Evolutionary conservation across 2,113 vertebrate species (phyloP).

Genomic region (Xenopus laevis): DNA sequence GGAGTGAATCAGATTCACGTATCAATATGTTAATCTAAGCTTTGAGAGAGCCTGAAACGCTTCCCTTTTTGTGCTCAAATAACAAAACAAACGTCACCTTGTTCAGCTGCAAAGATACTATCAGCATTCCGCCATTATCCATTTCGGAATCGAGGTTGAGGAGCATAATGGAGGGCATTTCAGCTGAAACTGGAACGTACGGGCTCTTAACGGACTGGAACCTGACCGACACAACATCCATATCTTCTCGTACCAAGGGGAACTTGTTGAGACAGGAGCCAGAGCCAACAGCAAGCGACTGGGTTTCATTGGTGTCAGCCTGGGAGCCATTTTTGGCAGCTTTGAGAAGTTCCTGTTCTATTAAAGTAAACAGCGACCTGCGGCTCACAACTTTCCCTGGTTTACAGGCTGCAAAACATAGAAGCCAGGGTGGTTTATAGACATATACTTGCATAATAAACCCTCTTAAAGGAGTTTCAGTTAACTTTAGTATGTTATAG

Average conservation of each 20-base stretch:
- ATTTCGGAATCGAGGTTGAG: slow-evolving; percentile 69
- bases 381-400: slow-evolving; percentile 36
- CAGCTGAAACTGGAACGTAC: slow-evolving; percentile 58
- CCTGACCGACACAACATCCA: slow-evolving; percentile 79
- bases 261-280: slow-evolving; percentile 68
- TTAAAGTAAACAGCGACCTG: slow-evolving; percentile 45
- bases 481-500: no score
- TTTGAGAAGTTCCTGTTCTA: not conserved
- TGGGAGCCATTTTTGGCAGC: not conserved
- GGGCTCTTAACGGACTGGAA: slow-evolving; percentile 69
- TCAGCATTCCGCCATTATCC: slow-evolving; percentile 83
- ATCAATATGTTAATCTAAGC: no score
- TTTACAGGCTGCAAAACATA: slow-evolving; percentile 58
- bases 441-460: no score
- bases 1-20: no score
- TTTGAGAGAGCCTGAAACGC: no score
- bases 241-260: slow-evolving; percentile 75
- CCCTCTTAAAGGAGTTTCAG: no score
- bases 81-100: slow-evolving; percentile 56
- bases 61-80: no score
- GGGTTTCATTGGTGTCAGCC: not conserved
- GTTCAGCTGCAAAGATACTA: slow-evolving; percentile 75
- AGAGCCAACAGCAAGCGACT: slow-evolving; percentile 2
- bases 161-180: slow-evolving; percentile 67
- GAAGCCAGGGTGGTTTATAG: no score